These are phyloP conservation scores for Corythornis leucogaster DNA, from an alignment of 2,797 vertebrate genomes.

Conservation along the genomic window DNA sequence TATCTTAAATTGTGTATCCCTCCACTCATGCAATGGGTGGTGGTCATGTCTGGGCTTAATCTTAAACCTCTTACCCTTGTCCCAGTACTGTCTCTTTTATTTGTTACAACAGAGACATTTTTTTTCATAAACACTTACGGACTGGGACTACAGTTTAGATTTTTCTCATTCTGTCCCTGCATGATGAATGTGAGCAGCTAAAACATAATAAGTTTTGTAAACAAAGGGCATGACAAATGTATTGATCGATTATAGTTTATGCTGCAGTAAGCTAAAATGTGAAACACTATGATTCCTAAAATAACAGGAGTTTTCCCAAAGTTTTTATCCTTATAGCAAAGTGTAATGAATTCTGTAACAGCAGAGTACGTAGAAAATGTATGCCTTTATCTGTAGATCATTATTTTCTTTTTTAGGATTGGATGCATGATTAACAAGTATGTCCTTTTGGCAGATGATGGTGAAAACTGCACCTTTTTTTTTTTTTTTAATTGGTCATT, in stretches of 20 bases:
- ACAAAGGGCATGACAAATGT: neutral
- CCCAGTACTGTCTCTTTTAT: neutral
- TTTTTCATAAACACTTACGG: neutral
- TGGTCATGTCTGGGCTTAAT: neutral
- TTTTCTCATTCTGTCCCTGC: neutral
- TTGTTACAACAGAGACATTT: neutral
- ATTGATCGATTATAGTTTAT: neutral
- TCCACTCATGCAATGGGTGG: neutral
- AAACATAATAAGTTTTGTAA: neutral
- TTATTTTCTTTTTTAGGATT: neutral
- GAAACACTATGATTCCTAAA: neutral
- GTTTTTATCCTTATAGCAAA: neutral
- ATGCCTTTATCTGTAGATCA: neutral
- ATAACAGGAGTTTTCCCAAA: neutral
- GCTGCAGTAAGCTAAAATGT: neutral
- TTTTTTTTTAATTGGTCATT: neutral
- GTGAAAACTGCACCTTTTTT: neutral
- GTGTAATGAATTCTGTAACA: neutral
- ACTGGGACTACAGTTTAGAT: neutral
- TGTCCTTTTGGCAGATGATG: neutral
- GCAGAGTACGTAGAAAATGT: neutral
- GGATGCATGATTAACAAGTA: neutral
- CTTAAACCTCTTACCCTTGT: neutral
- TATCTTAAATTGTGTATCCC: neutral
- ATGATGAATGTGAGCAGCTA: neutral